Conservation (phyloP, 2,797 vertebrate genomes). For the Rhinoraja longicauda region DNA sequence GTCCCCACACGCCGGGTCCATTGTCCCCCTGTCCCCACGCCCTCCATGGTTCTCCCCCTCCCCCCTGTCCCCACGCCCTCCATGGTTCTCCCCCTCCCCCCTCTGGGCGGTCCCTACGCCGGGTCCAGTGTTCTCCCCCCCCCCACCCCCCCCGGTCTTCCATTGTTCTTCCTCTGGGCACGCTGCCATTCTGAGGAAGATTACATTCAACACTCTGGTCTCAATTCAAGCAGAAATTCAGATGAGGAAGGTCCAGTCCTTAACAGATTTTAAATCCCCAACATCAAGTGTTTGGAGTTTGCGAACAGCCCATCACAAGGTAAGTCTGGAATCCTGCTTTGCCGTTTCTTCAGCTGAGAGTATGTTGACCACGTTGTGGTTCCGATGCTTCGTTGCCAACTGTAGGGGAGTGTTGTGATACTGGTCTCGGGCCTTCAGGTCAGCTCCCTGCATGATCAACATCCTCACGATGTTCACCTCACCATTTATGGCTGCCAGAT, state of each 20-base stretch:
- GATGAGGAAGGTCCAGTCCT: not conserved
- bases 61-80: too few relatives aligned
- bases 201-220: not conserved
- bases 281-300: not conserved
- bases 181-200: not conserved
- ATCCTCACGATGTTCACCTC: conserved; percentile 63
- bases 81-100: too few relatives aligned
- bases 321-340: not conserved
- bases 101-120: too few relatives aligned
- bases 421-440: conserved; percentile 52
- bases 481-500: conserved; percentile 66
- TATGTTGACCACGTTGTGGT: conserved; percentile 56
- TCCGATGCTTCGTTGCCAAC: conserved; percentile 58
- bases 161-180: too few relatives aligned
- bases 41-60: too few relatives aligned
- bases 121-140: too few relatives aligned
- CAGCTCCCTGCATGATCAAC: conserved; percentile 64
- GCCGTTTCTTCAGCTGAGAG: conserved; percentile 49
- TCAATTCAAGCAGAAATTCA: not conserved
- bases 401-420: conserved; percentile 61
- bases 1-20: too few relatives aligned
- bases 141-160: too few relatives aligned
- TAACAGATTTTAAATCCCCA: not conserved
- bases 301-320: not conserved
- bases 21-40: too few relatives aligned